Evolutionary conservation across 1,140 invertebrate species (phyloP).

Genomic region (Drosophila tsacasi): DNA sequence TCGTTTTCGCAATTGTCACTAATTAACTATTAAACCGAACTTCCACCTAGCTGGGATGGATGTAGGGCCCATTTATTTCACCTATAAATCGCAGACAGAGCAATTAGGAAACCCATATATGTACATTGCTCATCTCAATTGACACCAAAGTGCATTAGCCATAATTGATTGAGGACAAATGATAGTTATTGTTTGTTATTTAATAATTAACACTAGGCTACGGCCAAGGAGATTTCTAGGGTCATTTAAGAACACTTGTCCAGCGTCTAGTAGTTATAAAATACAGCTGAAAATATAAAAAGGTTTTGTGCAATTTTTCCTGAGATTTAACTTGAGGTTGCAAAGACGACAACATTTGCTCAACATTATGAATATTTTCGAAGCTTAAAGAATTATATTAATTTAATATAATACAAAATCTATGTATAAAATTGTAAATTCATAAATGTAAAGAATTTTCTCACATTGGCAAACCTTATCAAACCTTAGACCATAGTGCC

Average conservation of each 20-base stretch:
- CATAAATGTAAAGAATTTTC: too few species aligned
- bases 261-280: neutral
- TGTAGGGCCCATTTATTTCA: neutral
- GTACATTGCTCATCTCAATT: slow-evolving; percentile 10
- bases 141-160: slow-evolving; percentile 8
- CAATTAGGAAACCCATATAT: slow-evolving; percentile 9
- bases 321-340: neutral
- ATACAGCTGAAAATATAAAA: neutral
- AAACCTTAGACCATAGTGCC: neutral
- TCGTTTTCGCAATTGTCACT: slow-evolving; percentile 68
- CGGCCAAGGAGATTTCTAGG: neutral
- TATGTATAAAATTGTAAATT: too few species aligned
- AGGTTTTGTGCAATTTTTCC: rapidly evolving
- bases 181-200: slow-evolving; percentile 3
- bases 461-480: too few species aligned
- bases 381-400: neutral
- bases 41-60: slow-evolving; percentile 13
- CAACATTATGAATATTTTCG: neutral
- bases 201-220: slow-evolving; percentile 15
- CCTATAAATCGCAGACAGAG: slow-evolving; percentile 17
- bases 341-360: neutral
- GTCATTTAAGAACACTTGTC: neutral
- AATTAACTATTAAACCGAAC: slow-evolving; percentile 70
- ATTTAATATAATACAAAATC: neutral
- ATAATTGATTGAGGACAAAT: slow-evolving; percentile 9